phyloP scores from a whole-genome alignment of 2,888 invertebrate genomes.

The Lysandra coridon region DNA sequence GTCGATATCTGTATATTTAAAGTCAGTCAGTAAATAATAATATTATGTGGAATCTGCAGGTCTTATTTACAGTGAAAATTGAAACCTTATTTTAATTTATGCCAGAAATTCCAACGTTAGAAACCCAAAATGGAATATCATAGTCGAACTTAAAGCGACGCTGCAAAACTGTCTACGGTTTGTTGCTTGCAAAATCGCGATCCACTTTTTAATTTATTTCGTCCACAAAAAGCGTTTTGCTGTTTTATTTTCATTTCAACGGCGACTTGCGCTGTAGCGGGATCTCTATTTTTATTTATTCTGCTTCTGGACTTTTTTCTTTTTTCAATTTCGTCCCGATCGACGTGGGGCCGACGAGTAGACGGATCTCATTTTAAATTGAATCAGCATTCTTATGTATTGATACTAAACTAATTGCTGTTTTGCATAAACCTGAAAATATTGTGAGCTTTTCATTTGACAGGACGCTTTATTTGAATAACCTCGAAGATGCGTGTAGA shows the following conservation, averaged over 20 bases:
- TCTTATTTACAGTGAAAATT: not conserved
- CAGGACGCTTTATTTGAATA: not conserved
- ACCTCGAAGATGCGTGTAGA: not conserved
- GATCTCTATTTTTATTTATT: conserved; percentile 80
- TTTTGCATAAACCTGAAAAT: conserved; percentile 12
- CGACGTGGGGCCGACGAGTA: conserved; percentile 71
- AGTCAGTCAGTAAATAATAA: too few species aligned
- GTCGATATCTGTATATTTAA: not conserved
- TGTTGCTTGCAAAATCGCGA: conserved; percentile 70
- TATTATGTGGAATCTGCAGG: not conserved
- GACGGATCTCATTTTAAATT: conserved; percentile 78
- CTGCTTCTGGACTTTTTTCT: conserved; percentile 60
- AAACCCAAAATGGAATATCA: conserved; percentile 40
- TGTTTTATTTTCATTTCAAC: conserved; percentile 80
- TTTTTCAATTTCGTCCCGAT: conserved; percentile 76
- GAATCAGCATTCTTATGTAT: conserved; percentile 62
- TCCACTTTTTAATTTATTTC: conserved; percentile 80
- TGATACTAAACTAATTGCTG: conserved; percentile 37
- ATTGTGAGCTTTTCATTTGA: conserved; percentile 16
- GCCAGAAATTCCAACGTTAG: conserved; percentile 18
- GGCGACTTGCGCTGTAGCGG: conserved; percentile 79
- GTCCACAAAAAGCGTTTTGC: conserved; percentile 76
- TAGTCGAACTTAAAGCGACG: conserved; percentile 37
- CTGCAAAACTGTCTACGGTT: conserved; percentile 46
- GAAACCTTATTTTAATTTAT: not conserved